phyloP scores from a whole-genome alignment of 2,113 vertebrate genomes.

The Oryzias javanicus region DNA sequence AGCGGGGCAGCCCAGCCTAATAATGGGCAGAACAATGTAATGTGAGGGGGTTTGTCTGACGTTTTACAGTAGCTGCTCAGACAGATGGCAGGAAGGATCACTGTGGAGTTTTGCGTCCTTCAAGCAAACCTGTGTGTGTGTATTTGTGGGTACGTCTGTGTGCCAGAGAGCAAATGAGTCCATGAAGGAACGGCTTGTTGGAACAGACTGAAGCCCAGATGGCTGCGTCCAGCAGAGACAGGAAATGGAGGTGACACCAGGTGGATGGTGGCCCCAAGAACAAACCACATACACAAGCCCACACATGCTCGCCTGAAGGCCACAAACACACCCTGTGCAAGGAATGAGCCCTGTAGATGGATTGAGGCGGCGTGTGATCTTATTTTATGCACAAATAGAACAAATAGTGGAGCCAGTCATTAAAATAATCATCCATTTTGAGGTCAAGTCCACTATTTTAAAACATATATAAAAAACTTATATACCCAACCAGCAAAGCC shows the following conservation, averaged over 20 bases:
- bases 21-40: conserved; percentile 34
- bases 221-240: conserved; percentile 66
- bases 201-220: conserved; percentile 77
- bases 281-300: conserved; percentile 17
- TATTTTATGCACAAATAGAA: neutral
- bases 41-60: conserved; percentile 42
- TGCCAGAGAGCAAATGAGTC: conserved; percentile 5
- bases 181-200: conserved; percentile 41
- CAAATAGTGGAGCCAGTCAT: too few species aligned
- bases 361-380: neutral
- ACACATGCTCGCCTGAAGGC: conserved; percentile 1
- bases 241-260: conserved; percentile 72
- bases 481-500: too few species aligned
- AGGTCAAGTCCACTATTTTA: too few species aligned
- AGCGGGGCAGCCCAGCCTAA: conserved; percentile 24
- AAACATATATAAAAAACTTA: too few species aligned
- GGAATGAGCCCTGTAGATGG: neutral
- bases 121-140: conserved; percentile 1
- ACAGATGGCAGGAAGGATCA: conserved; percentile 69
- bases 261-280: conserved; percentile 51
- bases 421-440: too few species aligned
- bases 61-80: conserved; percentile 46
- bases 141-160: neutral
- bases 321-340: neutral
- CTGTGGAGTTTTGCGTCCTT: conserved; percentile 42